A percentile compares a stretch with the other conserved stretches of the same genome.
Evolutionary conservation across 2,113 vertebrate genomes (phyloP).

Genomic region (Brachyhypopomus gauderio): DNA sequence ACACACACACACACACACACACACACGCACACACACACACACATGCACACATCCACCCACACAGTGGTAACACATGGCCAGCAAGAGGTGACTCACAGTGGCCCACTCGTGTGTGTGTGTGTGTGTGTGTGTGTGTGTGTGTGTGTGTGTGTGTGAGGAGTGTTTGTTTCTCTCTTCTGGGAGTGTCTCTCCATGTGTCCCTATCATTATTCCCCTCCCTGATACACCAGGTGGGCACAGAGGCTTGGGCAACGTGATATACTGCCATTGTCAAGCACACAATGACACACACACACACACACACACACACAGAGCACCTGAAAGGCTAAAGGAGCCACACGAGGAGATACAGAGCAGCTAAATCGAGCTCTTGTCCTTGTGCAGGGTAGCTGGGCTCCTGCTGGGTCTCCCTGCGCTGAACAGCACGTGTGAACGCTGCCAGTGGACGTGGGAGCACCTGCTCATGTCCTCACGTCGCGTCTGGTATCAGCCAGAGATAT

Average conservation of each 20-base stretch:
- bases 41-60: slow-evolving; percentile 34
- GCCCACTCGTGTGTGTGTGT: slow-evolving; percentile 31
- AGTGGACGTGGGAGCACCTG: no score
- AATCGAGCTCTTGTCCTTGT: not conserved
- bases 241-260: slow-evolving; percentile 62
- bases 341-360: not conserved
- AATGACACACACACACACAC: slow-evolving; percentile 22
- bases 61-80: slow-evolving; percentile 65
- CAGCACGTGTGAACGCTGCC: no score
- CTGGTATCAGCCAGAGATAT: no score
- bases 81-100: slow-evolving; percentile 64
- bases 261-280: slow-evolving; percentile 55
- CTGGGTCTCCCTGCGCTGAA: not conserved
- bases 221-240: slow-evolving; percentile 66
- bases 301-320: slow-evolving; percentile 19
- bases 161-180: slow-evolving; percentile 62
- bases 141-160: slow-evolving; percentile 26
- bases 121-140: slow-evolving; percentile 27
- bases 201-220: slow-evolving; percentile 56
- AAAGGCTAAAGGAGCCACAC: slow-evolving; percentile 19
- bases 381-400: not conserved
- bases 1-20: no score
- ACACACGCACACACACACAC: no score
- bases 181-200: slow-evolving; percentile 70
- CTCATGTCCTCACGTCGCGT: no score